Percentiles rank a stretch among this genome's conserved stretches.
phyloP scores from a whole-genome alignment of 2,888 invertebrate species.

The Eupithecia subumbrata region DNA sequence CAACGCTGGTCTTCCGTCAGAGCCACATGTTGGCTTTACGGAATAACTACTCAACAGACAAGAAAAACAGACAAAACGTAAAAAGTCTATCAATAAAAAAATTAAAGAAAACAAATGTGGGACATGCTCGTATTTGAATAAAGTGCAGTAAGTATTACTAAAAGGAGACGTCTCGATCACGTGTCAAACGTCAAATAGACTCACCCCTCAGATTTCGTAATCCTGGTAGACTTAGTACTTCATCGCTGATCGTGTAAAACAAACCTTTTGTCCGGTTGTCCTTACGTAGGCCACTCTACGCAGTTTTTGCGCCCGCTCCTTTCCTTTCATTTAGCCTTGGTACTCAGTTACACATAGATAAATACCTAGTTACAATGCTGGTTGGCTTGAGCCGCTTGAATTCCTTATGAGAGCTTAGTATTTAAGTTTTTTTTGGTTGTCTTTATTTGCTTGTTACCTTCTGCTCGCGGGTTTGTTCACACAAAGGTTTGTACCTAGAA shows the following conservation, averaged over 20 bases:
- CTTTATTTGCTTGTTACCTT: background rate
- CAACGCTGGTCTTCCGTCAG: no score
- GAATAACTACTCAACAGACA: no score
- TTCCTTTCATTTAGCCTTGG: conserved; percentile 81
- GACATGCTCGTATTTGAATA: no score
- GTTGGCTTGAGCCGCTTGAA: background rate
- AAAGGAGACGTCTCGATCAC: no score
- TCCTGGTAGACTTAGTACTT: background rate
- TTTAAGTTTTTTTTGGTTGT: background rate
- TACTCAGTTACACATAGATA: conserved; percentile 35
- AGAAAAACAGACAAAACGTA: no score
- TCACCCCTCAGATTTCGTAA: background rate
- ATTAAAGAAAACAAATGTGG: no score
- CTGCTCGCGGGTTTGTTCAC: background rate
- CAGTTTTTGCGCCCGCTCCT: conserved; percentile 63
- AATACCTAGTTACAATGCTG: conserved; percentile 11
- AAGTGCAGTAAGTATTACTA: no score
- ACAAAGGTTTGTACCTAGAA: background rate
- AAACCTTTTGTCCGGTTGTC: conserved; percentile 36
- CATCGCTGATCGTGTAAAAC: conserved; percentile 7
- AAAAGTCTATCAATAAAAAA: no score
- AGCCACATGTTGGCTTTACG: no score
- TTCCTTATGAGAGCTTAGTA: background rate
- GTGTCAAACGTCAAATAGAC: no score
- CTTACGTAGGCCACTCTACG: conserved; percentile 53